Evolutionary conservation across 2,113 vertebrate genomes (phyloP), one percentile per base, ranked within the genome.

Genomic region (Tupaia chinensis): DNA sequence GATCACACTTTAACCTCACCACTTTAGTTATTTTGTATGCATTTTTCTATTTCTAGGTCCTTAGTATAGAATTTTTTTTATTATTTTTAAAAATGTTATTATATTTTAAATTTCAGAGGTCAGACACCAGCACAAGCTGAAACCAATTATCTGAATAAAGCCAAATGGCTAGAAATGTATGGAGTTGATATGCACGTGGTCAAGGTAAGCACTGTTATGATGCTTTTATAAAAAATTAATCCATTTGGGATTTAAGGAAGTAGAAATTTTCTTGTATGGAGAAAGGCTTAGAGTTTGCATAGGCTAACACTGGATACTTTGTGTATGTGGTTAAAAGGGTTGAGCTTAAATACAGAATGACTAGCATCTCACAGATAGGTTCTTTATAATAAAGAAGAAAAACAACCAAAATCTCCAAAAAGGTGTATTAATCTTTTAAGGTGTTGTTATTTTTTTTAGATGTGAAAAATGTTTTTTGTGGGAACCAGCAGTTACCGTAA

Each of bases 81-180:
- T 85, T 81, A 65, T 79, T 76, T 76, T 90, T 69, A 13, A 74
- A 78, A 96, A 44, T 44, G 44, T 85, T 97, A 15, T 95, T 95
- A 29, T 87, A 44, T 93, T 96, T 89, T 74, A 58, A 80, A 95
- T 98, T 98, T 95, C 98, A 99, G 99, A 98, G 99, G 99, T 29
- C 99, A 99, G 98, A 99, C 98, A 63, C 99, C 99, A 78, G 99
- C 99, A 11, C 99, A 99, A 94, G 99, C 99, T 91, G 99, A 99
- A 98, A 99, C 99, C 29, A 99, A 99, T 98, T 99, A 99, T 97
- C 98, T 99, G 97, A 99, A 99, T 97, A 99, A 99, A 98, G 99
- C 99, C 95, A 99, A 99, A 98, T 99, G 99, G 99, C 98, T 99
- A 94, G 99, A 99, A 98, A 99, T 99, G 99, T 99, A 99, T 96